Evolutionary conservation across 1,140 invertebrate species (phyloP), one percentile per base, ranked within the genome.

Genomic region (Lepidotrigona ventralis): DNA sequence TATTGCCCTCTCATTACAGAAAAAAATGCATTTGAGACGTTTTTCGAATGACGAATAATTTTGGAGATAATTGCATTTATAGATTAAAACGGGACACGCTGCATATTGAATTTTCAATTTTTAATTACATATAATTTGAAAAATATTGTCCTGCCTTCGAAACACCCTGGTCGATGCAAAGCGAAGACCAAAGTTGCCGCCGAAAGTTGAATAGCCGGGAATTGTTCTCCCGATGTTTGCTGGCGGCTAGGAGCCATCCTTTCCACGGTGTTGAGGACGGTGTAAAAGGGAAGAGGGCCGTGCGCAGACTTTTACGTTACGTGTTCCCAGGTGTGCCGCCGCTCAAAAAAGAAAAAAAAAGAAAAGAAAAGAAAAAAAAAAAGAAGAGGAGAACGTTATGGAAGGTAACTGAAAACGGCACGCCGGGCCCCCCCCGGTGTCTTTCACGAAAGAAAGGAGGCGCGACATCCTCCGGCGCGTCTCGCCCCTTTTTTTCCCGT

Each of bases 371-470:
- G 8, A 8, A 46, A 46, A 6, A 46, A 46, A 46, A 6, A 39
- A 39, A 6, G 39, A 39, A 39, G 39, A 39, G 39, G 39, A 39
- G 39, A 39, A 19, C 58, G 54, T 79, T 73, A 29, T 69, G 26
- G 66, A 66, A 75, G 64, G 78, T 56, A 71, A 64, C 78, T 77
- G 74, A 85, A 88, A 87, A 85, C 86, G 86, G 86, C 79, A 87
- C 53, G 70, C 85, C 68, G 76, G 56, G 29, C 21, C 17, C 33
- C 17, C 33, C 39, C 39, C 63, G 74, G 74, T 75, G 78, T 74
- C 60, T 81, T 73, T 63, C 70, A 77, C 70, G 71, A 81, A 79
- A 83, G 74, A 72, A 79, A 58, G 79, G 75, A 78, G 75, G 81
- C 81, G 51, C 74, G 73, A 82, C 66, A 70, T 60, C 83, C 58